A percentile compares a stretch with the other conserved stretches of the same genome.
Conservation (phyloP, 2,797 vertebrate genomes). For the Steatocranus sp. region DNA sequence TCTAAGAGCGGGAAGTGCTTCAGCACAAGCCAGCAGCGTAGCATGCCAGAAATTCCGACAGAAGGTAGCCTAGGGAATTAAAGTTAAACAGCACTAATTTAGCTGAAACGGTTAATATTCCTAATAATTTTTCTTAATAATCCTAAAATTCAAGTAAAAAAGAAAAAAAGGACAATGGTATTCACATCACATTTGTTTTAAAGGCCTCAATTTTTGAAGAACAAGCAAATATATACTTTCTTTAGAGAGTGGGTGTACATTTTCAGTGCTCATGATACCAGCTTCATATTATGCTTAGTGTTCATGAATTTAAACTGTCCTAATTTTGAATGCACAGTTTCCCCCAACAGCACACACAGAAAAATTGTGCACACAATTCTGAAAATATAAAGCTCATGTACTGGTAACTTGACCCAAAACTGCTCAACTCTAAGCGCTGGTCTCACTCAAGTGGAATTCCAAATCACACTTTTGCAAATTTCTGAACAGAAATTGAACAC, state of each 20-base stretch:
- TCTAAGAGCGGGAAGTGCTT: constrained; percentile 4
- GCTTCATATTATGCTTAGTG: neutral
- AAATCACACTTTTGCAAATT: neutral
- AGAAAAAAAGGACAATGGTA: neutral
- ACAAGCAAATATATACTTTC: neutral
- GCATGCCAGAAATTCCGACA: neutral
- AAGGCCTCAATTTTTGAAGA: neutral
- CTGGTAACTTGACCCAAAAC: neutral
- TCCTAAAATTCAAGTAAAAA: neutral
- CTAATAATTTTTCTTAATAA: neutral
- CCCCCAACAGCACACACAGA: neutral
- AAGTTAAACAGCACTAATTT: neutral
- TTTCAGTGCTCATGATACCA: neutral
- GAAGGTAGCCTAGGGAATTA: neutral
- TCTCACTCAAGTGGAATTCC: neutral
- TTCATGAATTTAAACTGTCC: neutral
- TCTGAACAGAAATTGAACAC: neutral
- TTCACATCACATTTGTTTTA: neutral
- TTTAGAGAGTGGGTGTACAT: neutral
- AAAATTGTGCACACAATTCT: neutral
- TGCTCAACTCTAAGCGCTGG: neutral
- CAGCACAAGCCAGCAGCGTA: constrained; percentile 9
- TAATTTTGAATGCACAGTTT: neutral
- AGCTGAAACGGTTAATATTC: neutral
- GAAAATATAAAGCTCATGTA: neutral